These are phyloP conservation scores for Diogma glabrata DNA, from an alignment of 2,888 invertebrate genomes.

Conservation along the genomic window DNA sequence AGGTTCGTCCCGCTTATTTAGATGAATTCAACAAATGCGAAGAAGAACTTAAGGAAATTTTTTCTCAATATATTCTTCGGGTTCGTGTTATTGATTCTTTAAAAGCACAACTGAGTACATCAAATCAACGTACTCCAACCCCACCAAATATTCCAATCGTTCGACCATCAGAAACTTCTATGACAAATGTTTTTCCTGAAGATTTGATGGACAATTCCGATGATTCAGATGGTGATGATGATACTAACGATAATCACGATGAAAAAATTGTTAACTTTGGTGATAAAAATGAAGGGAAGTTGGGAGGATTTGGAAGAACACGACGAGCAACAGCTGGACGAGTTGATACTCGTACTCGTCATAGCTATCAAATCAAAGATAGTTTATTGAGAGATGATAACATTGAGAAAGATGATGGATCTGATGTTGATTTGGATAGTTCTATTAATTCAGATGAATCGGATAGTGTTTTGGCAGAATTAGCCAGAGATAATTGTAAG, in stretches of 20 bases:
- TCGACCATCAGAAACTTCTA: constrained; percentile 31
- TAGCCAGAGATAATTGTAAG: constrained; percentile 27
- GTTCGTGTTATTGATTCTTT: constrained; percentile 81
- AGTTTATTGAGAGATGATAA: background rate
- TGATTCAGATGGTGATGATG: constrained; percentile 31
- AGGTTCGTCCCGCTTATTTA: constrained; percentile 93
- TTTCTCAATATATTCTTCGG: constrained; percentile 77
- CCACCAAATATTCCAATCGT: constrained; percentile 28
- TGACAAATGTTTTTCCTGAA: constrained; percentile 30
- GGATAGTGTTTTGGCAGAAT: constrained; percentile 31
- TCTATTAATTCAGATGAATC: constrained; percentile 30
- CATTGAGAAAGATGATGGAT: constrained; percentile 18
- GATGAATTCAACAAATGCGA: constrained; percentile 90
- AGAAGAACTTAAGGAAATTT: constrained; percentile 67
- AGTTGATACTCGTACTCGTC: background rate
- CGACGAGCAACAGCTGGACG: background rate
- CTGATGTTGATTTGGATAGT: constrained; percentile 29
- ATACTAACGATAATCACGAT: constrained; percentile 23
- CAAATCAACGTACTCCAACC: constrained; percentile 25
- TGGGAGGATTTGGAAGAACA: background rate
- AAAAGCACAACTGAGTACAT: constrained; percentile 60
- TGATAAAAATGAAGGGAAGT: too few relatives aligned
- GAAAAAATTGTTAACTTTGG: constrained; percentile 3
- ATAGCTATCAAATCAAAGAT: background rate
- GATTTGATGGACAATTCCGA: constrained; percentile 15